Conservation (phyloP, 2,797 vertebrate species). For the Cetoscarus ocellatus region DNA sequence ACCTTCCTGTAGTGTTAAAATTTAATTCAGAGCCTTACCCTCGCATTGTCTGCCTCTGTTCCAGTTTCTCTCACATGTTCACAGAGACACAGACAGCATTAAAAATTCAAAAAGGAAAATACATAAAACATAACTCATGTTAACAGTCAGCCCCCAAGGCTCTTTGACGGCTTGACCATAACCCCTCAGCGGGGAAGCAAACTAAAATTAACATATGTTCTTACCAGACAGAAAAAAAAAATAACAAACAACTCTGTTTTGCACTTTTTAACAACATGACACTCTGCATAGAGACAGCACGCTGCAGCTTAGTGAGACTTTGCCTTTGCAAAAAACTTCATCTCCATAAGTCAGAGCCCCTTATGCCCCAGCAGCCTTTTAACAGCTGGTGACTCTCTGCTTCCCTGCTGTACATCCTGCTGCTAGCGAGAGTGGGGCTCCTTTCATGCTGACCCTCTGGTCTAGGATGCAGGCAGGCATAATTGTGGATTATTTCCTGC, state of each 20-base stretch:
- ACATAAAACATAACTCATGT: neutral
- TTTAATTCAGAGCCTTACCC: constrained; percentile 1
- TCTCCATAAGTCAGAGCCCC: constrained; percentile 35
- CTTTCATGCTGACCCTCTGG: constrained; percentile 19
- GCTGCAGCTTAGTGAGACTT: neutral
- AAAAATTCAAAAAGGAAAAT: neutral
- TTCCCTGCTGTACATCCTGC: constrained; percentile 42
- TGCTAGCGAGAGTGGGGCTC: constrained; percentile 17
- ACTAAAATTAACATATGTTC: constrained; percentile 30
- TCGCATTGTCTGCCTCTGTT: neutral
- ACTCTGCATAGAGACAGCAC: constrained; percentile 22
- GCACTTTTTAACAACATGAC: constrained; percentile 14
- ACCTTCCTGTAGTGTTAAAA: constrained; percentile 4
- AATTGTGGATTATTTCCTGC: neutral
- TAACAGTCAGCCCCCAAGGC: neutral
- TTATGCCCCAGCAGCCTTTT: constrained; percentile 24
- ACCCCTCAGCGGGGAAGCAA: constrained; percentile 17
- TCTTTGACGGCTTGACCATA: constrained; percentile 10
- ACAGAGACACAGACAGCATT: neutral
- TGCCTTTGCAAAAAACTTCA: constrained; percentile 28
- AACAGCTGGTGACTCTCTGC: constrained; percentile 51
- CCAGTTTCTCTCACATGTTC: neutral
- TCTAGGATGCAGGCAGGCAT: constrained; percentile 2
- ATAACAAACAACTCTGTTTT: constrained; percentile 6
- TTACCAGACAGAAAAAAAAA: neutral